Evolutionary conservation across 2,888 invertebrate species (phyloP).

Genomic region (Griposia aprilina): DNA sequence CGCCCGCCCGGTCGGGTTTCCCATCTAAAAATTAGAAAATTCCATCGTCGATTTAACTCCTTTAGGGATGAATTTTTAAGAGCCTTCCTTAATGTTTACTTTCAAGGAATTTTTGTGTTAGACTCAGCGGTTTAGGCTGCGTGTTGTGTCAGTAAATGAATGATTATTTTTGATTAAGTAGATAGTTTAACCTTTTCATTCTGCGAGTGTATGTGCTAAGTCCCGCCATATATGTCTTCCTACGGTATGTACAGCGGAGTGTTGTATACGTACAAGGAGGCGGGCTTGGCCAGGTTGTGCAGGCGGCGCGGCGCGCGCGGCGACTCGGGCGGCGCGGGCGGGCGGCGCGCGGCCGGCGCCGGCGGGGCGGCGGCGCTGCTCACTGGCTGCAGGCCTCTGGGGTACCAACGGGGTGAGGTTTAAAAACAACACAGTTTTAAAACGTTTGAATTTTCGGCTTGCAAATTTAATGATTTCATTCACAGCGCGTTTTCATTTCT

Average conservation of each 20-base stretch:
- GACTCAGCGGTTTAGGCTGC: neutral
- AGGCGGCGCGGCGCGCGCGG: conserved; percentile 82
- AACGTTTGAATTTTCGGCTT: no score
- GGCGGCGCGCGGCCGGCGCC: conserved; percentile 76
- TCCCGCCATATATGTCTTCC: neutral
- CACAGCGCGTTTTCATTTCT: no score
- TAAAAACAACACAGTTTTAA: no score
- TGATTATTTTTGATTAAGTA: neutral
- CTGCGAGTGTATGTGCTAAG: neutral
- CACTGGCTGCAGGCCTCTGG: conserved; percentile 82
- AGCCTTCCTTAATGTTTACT: neutral
- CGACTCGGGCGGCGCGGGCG: conserved; percentile 81
- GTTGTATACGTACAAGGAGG: conserved; percentile 83
- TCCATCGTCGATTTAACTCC: neutral
- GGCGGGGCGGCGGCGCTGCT: conserved; percentile 48
- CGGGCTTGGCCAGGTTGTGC: conserved; percentile 80
- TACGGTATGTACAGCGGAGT: conserved; percentile 62
- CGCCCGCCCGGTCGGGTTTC: neutral
- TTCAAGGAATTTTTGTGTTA: neutral
- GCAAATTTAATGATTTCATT: no score
- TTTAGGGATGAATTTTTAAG: neutral
- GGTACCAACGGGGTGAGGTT: no score
- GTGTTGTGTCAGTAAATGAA: neutral
- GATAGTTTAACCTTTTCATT: conserved; percentile 17
- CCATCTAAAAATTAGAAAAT: neutral